Evolutionary conservation across 92 coral and sea anemone genomes (phyloP).

Genomic region (Umimayanthus chanpuru): DNA sequence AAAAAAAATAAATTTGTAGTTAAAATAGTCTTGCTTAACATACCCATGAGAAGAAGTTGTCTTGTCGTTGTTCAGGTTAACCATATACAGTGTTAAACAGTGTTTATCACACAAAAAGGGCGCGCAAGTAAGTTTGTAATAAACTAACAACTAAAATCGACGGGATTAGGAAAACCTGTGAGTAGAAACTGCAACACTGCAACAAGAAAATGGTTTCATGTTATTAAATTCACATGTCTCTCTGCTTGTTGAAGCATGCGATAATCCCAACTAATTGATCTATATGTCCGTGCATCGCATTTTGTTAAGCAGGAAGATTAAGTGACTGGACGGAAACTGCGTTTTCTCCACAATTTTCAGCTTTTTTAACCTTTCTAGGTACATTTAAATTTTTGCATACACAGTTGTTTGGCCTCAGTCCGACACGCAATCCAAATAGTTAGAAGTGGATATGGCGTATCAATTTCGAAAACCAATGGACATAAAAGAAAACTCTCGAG

Average conservation of each 20-base stretch:
- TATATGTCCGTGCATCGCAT: background rate
- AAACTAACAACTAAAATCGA: background rate
- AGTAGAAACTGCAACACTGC: too few relatives aligned
- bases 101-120: background rate
- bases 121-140: too few relatives aligned
- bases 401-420: too few relatives aligned
- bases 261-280: background rate
- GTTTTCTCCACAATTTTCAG: too few relatives aligned
- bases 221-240: background rate
- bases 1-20: background rate
- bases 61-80: background rate
- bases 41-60: background rate
- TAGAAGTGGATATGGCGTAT: too few relatives aligned
- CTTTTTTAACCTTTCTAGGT: too few relatives aligned
- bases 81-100: background rate
- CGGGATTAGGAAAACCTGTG: background rate
- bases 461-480: too few relatives aligned
- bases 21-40: too few relatives aligned
- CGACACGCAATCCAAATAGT: too few relatives aligned
- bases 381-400: too few relatives aligned
- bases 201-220: background rate
- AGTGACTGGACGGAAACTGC: too few relatives aligned
- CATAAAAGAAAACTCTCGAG: too few relatives aligned
- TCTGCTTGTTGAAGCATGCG: background rate
- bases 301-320: background rate